Conservation (phyloP, 2,888 invertebrate species). For the Baronia brevicornis region DNA sequence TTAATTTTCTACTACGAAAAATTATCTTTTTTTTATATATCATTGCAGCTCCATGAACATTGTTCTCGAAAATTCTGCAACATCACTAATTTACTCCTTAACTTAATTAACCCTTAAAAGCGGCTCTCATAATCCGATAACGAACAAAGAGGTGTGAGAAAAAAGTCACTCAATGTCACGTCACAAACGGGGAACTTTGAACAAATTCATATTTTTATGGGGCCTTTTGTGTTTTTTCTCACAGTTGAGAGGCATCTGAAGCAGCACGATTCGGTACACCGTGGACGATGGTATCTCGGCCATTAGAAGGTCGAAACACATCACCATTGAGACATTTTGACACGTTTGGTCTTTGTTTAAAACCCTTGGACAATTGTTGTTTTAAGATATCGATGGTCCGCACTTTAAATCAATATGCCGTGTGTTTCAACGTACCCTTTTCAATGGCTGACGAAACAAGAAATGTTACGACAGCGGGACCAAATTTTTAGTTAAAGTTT, state of each 20-base stretch:
- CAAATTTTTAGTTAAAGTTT: too few relatives aligned
- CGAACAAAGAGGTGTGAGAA: slow-evolving; percentile 52
- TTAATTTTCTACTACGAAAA: too few relatives aligned
- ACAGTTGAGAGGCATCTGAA: slow-evolving; percentile 64
- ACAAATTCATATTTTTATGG: slow-evolving; percentile 66
- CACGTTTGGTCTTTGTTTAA: slow-evolving; percentile 56
- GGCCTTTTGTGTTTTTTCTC: slow-evolving; percentile 70
- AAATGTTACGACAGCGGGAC: too few relatives aligned
- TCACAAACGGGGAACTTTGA: slow-evolving; percentile 54
- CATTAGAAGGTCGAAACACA: slow-evolving; percentile 60
- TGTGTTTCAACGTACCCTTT: background rate
- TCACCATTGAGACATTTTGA: slow-evolving; percentile 61
- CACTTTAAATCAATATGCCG: slow-evolving; percentile 23
- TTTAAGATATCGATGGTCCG: slow-evolving; percentile 42
- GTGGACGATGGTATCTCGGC: slow-evolving; percentile 62
- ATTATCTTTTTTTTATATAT: too few relatives aligned
- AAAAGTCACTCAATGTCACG: slow-evolving; percentile 66
- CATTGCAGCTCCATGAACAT: slow-evolving; percentile 30
- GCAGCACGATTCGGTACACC: slow-evolving; percentile 69
- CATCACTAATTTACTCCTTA: slow-evolving; percentile 52
- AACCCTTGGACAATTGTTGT: slow-evolving; percentile 45
- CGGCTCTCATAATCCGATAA: slow-evolving; percentile 50
- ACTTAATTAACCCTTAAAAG: slow-evolving; percentile 68
- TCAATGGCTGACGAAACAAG: too few relatives aligned
- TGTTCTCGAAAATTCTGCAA: slow-evolving; percentile 45